Evolutionary conservation across 2,888 invertebrate genomes (phyloP).

Genomic region (Horisme vitalbata): DNA sequence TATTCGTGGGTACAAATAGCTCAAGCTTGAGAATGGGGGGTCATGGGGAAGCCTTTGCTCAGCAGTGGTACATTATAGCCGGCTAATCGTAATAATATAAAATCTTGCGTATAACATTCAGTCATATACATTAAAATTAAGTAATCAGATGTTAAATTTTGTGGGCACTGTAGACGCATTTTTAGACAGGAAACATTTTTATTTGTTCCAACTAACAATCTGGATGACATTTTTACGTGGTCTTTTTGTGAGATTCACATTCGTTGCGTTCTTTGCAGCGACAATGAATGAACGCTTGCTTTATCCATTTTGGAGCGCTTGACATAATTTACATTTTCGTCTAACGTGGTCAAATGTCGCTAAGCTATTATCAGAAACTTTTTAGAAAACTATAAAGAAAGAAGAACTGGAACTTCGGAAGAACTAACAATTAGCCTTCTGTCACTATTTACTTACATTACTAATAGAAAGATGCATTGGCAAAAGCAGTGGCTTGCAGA

Average conservation of each 20-base stretch:
- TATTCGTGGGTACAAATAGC: neutral
- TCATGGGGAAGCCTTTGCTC: too few relatives aligned
- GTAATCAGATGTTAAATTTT: neutral
- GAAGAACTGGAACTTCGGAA: too few relatives aligned
- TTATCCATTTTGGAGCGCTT: slow-evolving; percentile 48
- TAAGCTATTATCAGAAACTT: neutral
- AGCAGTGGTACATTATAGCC: too few relatives aligned
- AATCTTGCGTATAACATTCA: too few relatives aligned
- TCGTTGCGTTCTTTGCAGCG: slow-evolving; percentile 53
- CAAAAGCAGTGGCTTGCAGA: too few relatives aligned
- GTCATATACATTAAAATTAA: too few relatives aligned
- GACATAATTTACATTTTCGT: slow-evolving; percentile 36
- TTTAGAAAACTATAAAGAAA: too few relatives aligned
- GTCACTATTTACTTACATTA: neutral
- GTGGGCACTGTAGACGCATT: slow-evolving; percentile 41
- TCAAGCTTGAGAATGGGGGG: neutral
- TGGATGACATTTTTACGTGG: slow-evolving; percentile 56
- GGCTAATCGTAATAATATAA: too few relatives aligned
- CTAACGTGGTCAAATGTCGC: slow-evolving; percentile 3
- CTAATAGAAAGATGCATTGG: too few relatives aligned
- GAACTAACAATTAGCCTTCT: neutral
- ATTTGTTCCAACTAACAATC: slow-evolving; percentile 62
- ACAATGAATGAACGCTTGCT: slow-evolving; percentile 54
- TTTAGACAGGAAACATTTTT: slow-evolving; percentile 66
- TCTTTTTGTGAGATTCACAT: slow-evolving; percentile 57